Evolutionary conservation across 2,113 vertebrate species (phyloP).

Genomic region (Oenanthe oenanthe): DNA sequence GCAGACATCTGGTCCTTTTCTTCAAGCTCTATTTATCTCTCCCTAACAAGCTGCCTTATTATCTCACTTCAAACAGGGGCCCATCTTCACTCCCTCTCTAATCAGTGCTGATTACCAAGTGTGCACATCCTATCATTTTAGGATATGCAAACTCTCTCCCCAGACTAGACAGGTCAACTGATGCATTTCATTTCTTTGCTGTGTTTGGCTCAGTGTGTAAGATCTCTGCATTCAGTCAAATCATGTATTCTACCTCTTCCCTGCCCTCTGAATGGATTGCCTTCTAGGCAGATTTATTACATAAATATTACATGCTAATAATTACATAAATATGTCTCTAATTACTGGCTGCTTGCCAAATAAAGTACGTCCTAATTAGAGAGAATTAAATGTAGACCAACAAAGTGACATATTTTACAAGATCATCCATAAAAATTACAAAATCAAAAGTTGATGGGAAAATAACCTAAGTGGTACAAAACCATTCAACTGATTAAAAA

Average conservation of each 20-base stretch:
- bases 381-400: slow-evolving; percentile 9
- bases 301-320: slow-evolving; percentile 51
- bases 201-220: background rate
- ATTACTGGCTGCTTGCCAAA: slow-evolving; percentile 41
- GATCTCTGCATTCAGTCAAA: background rate
- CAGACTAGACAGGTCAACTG: slow-evolving; percentile 33
- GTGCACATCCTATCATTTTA: slow-evolving; percentile 37
- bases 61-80: slow-evolving; percentile 51
- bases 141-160: slow-evolving; percentile 13
- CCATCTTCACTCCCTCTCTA: slow-evolving; percentile 44
- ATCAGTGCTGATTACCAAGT: slow-evolving; percentile 48
- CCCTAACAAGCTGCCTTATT: slow-evolving; percentile 40
- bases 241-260: background rate
- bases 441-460: background rate
- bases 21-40: slow-evolving; percentile 40
- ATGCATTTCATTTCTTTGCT: background rate
- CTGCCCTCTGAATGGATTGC: slow-evolving; percentile 1
- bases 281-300: slow-evolving; percentile 28
- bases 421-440: background rate
- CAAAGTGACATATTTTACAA: slow-evolving; percentile 21
- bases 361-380: slow-evolving; percentile 12
- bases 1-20: slow-evolving; percentile 51
- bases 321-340: slow-evolving; percentile 30
- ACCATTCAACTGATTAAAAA: background rate
- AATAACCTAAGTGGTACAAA: background rate